Base-by-base conservation (phyloP, 2,888 invertebrate species). In the Phorcus lineatus region DNA sequence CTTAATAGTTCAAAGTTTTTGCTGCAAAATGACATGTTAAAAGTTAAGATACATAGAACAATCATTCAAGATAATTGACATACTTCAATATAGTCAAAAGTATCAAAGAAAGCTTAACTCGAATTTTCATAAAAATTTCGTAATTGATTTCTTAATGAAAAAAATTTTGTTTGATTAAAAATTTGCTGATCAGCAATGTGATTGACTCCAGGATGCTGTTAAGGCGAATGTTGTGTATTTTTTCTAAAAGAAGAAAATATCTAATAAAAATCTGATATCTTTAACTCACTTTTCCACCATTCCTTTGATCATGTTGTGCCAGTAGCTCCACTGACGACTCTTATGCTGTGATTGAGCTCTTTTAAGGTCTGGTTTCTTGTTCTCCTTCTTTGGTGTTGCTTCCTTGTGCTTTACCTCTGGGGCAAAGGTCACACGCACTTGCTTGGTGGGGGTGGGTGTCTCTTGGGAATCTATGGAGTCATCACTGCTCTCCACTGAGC, bases 1-100 rank as follows among this genome's bases (percentile, higher is more conserved):
- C 92, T 92, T 36, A 93, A 86, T 19, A 93, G 81, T 67, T 90
- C 90, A 78, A 90, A 91, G 31, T 87, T 89, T 75, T 90, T 88
- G 78, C 89, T 90, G 83, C 19, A 86, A 84, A 36, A 7, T 19
- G 53, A 75, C 17, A 22, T 57, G 19, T 22, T 22, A 78, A 62
- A 13, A 77, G 76, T n/a, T 57, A 13, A 57, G 4, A 17, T 19
- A 55, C n/a, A 19, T 55, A n/a, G n/a, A n/a, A n/a, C n/a, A n/a
- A n/a, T n/a, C n/a, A n/a, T n/a, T n/a, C n/a, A n/a, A n/a, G n/a
- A n/a, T n/a, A n/a, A n/a, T n/a, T n/a, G n/a, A n/a, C n/a, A n/a
- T n/a, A n/a, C n/a, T n/a, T n/a, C n/a, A n/a, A n/a, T n/a, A n/a
- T n/a, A n/a, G n/a, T n/a, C n/a, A n/a, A n/a, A n/a, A n/a, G n/a